Percentiles rank a stretch among this genome's conserved stretches.
Conservation (phyloP, 2,888 invertebrate genomes). For the Caenorhabditis sulstoni region DNA sequence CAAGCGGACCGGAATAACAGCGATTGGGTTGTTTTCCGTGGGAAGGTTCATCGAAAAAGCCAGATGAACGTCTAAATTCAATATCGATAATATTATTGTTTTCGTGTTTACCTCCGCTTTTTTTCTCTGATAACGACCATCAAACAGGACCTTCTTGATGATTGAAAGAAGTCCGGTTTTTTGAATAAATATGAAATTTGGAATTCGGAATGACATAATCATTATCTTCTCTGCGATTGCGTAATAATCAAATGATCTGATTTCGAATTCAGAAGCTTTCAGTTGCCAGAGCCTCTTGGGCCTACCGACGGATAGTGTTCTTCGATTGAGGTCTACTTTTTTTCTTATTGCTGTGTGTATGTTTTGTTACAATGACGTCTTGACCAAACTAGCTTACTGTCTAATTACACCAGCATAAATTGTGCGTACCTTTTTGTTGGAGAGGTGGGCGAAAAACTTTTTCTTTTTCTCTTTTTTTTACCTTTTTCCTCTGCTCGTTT, state of each 20-base stretch:
- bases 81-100: not conserved
- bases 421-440: slow-evolving; percentile 10
- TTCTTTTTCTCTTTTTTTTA: not conserved
- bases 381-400: slow-evolving; percentile 33
- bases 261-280: too few relatives aligned
- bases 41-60: slow-evolving; percentile 19
- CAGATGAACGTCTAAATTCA: slow-evolving; percentile 13
- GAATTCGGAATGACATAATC: slow-evolving; percentile 12
- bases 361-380: not conserved
- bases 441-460: slow-evolving; percentile 13
- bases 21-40: slow-evolving; percentile 28
- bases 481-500: not conserved
- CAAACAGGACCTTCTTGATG: not conserved
- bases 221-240: slow-evolving; percentile 15
- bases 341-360: slow-evolving; percentile 8
- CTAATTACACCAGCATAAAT: slow-evolving; percentile 33
- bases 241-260: slow-evolving; percentile 3
- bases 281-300: too few relatives aligned
- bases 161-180: slow-evolving; percentile 6
- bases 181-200: slow-evolving; percentile 9
- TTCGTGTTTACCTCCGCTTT: not conserved
- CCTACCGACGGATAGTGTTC: not conserved
- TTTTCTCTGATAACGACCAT: not conserved
- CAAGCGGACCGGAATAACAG: slow-evolving; percentile 26
- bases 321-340: not conserved